Evolutionary conservation across 2,113 vertebrate genomes (phyloP), one percentile per base, ranked within the genome.

Genomic region (Anguilla rostrata): DNA sequence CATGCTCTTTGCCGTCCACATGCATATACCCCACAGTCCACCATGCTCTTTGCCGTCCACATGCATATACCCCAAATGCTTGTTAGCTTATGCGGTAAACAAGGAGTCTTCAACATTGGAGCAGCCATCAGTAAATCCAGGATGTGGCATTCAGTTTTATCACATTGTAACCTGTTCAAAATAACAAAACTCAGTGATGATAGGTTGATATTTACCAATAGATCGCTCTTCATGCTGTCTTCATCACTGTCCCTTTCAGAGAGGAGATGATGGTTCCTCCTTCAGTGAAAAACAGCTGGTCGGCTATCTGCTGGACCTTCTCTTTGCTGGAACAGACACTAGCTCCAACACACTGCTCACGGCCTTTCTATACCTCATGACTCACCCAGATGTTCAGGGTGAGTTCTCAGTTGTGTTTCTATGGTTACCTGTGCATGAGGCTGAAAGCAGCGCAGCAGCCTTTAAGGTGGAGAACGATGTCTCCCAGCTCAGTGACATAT

Each of bases 261-360:
- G 83, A 83, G 8, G 41, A 41, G 6, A 34, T 80, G 40, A 49
- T 86, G 3, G 78, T 41, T 53, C 53, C 78, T 84, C 39, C 39
- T 83, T 71, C 49, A 53, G 49, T 53, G 49, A 53, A 53, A 53
- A 53, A 53, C 49, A 53, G 49, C 49, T 53, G 49, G 12, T 53
- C 12, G 2, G 8, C 2, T 53, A 53, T 14, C 49, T 53, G 11
- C 79, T 87, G 60, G 86, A 88, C 49, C 81, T 88, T 3, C 71
- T 83, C 49, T 43, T 83, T 57, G 87, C 84, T 43, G 84, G 84
- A 39, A 86, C 87, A 1, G 87, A 87, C 79, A 88, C 81, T 46
- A 87, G 18, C 12, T 79, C 83, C 49, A 84, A 84, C 53, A 87
- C 84, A 7, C 34, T 90, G 40, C 82, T 53, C 39, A 49, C 29